Evolutionary conservation across 2,113 vertebrate genomes (phyloP).

Genomic region (Apaloderma vittatum): DNA sequence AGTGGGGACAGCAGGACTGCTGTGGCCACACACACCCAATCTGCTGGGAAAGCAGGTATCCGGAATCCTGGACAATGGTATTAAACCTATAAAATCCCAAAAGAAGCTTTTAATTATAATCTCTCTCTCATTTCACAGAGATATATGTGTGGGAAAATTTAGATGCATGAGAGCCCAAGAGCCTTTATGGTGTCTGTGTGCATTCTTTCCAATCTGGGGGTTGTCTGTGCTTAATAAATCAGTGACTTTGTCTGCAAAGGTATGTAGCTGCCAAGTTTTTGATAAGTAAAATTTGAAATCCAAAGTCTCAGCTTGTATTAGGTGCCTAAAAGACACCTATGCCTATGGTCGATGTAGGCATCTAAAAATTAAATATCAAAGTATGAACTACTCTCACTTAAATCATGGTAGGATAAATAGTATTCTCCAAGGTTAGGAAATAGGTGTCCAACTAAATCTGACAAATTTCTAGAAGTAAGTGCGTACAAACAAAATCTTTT

Average conservation of each 20-base stretch:
- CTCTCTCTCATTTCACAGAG: background rate
- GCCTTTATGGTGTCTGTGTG: background rate
- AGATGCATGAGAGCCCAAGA: background rate
- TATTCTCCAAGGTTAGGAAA: background rate
- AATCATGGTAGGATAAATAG: background rate
- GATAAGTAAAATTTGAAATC: background rate
- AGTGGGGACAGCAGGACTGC: background rate
- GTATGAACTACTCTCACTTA: background rate
- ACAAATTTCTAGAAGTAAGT: background rate
- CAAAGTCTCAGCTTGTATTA: background rate
- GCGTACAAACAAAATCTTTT: background rate
- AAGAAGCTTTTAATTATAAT: background rate
- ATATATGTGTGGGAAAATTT: background rate
- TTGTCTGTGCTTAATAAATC: background rate
- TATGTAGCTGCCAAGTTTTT: background rate
- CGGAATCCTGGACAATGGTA: background rate
- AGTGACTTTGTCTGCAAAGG: background rate
- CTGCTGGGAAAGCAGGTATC: background rate
- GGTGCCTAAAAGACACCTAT: background rate
- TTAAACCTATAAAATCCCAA: background rate
- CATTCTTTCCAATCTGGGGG: background rate
- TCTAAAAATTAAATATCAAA: background rate
- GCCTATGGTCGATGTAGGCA: background rate
- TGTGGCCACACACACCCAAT: rapidly evolving
- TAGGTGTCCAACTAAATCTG: background rate